Base-by-base conservation (phyloP, 2,888 invertebrate species). In the Eubasilissa splendida region DNA sequence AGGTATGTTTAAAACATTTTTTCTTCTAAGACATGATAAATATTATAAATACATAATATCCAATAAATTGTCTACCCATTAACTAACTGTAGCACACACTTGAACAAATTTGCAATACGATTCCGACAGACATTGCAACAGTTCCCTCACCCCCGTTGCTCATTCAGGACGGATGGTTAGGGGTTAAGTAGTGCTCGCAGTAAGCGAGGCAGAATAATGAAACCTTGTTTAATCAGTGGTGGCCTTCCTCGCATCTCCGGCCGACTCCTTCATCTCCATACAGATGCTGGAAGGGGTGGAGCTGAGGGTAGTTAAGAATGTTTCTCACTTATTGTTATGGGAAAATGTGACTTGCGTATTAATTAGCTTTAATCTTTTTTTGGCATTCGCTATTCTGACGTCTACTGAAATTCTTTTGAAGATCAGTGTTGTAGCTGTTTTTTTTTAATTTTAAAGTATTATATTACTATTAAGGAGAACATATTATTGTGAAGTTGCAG, bases 151-250 rank as follows among this genome's bases (percentile, higher is more conserved):
- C 11, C 59, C 11, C 56, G 33, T 42, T 73, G 58, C 59, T 59
- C 50, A 22, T 59, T 58, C 71, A 14, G 52, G 50, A 50, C n/a
- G 56, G 66, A 3, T 66, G 54, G 76, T 65, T 22, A 52, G 63
- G 54, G 63, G 74, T 74, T 50, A 59, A 74, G 74, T 59, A 74
- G 42, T 59, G 50, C 58, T 59, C 58, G 33, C n/a, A 50, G 74
- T 58, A 74, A 77, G 68, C 77, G 70, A 70, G 76, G 76, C 79
- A 68, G 79, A 75, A 76, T 80, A 80, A 80, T 80, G 79, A 80
- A 70, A 59, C 52, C 79, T 58, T 80, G 79, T 80, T 80, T 80
- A 80, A 80, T 80, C 79, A 80, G 76, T 66, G 53, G 79, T 68
- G 79, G 79, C 66, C 65, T 52, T 79, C 74, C 70, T 59, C 22